A percentile compares a stretch with the other conserved stretches of the same genome.
Conservation (phyloP, 2,797 vertebrate species). For the Intellagama lesueurii region DNA sequence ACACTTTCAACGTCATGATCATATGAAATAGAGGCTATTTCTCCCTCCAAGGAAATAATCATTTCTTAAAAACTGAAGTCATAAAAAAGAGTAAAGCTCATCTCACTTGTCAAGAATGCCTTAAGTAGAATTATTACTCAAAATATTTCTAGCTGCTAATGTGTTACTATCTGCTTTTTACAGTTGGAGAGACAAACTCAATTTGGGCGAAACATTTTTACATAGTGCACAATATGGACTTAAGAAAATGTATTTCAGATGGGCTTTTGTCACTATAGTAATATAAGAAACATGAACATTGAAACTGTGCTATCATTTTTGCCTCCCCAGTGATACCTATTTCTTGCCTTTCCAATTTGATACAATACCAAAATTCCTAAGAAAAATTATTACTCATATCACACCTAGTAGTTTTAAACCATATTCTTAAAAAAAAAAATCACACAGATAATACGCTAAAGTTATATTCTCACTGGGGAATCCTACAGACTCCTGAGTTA, state of each 20-base stretch:
- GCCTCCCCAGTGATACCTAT: slow-evolving; percentile 29
- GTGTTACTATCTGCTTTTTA: neutral
- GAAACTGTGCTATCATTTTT: neutral
- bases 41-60: neutral
- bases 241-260: slow-evolving; percentile 35
- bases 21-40: neutral
- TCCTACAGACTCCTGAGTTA: slow-evolving; percentile 62
- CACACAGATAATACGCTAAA: slow-evolving; percentile 33
- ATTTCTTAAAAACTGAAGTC: neutral
- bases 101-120: neutral
- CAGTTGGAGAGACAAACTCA: neutral
- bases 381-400: slow-evolving; percentile 32
- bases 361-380: slow-evolving; percentile 21
- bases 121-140: neutral
- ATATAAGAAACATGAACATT: neutral
- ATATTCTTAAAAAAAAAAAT: slow-evolving; percentile 43
- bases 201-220: neutral
- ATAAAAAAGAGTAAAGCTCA: neutral
- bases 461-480: slow-evolving; percentile 49
- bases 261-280: slow-evolving; percentile 36
- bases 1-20: slow-evolving; percentile 11
- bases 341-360: neutral
- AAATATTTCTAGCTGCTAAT: neutral
- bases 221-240: neutral
- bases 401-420: slow-evolving; percentile 30